Evolutionary conservation across 2,113 vertebrate genomes (phyloP), one percentile per base, ranked within the genome.

Genomic region (Pterophyllum scalare): DNA sequence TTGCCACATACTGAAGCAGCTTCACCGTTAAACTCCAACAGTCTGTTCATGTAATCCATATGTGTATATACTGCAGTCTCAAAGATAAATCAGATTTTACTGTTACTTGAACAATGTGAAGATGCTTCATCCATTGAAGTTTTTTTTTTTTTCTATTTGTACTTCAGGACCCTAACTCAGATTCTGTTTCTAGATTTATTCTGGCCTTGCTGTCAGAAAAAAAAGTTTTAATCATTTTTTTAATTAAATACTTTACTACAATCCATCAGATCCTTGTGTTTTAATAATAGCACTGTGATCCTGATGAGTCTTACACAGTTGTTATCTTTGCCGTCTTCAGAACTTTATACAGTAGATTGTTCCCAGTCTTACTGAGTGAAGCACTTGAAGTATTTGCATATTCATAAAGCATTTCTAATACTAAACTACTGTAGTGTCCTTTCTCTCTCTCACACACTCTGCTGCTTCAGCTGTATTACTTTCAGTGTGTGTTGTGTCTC

Each of bases 21-120:
- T 38, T 38, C 22, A 22, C 9, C 0, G 40, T 49, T 49, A 49
- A 43, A 49, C 22, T 19, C 2, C 0, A 49, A 12, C 11, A 49
- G 40, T 4, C 11, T 12, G 15, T 24, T 46, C 1, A 46, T 28
- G 22, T 12, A 61, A 35, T 31, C 1, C 5, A 1, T 7, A 1
- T 35, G 2, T 35, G 19, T 35, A 35, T 35, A 49, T 12, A 43
- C 5, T 43, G 13, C 12, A 43, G 11, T 12, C 40, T 13, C 12
- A 43, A 49, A 28, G 49, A 67, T 0, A 70, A 1, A 28, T 19
- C 24, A 4, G 5, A 70, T 70, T 70, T 49, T 12, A 49, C 64
- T 12, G 64, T 7, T 67, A 26, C 22, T 2, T 14, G 7, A 6
- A 46, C 8, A 0, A 46, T 0, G 26, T 40, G 26, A 46, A 46